Evolutionary conservation across 2,797 vertebrate species (phyloP).

Genomic region (Margarornis squamiger): DNA sequence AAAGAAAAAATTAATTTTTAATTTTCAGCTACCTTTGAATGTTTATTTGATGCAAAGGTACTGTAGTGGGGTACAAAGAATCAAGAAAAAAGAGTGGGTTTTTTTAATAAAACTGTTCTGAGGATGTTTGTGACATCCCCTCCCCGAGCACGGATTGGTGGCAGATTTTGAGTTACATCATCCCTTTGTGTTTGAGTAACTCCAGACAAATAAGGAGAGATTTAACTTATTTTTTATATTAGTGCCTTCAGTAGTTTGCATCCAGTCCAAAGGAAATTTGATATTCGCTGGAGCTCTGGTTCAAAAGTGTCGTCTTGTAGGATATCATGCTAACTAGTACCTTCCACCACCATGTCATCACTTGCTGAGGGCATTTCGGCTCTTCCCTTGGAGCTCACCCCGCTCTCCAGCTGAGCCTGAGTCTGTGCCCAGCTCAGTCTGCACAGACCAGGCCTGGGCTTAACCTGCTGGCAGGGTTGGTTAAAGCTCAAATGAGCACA

Average conservation of each 20-base stretch:
- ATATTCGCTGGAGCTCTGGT: not conserved
- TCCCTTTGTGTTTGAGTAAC: not conserved
- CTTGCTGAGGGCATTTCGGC: not conserved
- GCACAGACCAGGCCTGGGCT: not conserved
- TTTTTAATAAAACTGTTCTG: not conserved
- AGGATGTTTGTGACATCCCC: not conserved
- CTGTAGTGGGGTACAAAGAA: not conserved
- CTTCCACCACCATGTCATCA: fast-evolving
- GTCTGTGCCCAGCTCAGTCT: not conserved
- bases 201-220: not conserved
- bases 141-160: too few species aligned
- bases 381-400: not conserved
- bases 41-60: not conserved
- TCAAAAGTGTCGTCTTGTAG: not conserved
- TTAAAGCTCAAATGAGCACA: not conserved
- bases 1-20: not conserved
- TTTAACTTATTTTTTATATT: not conserved
- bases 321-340: not conserved
- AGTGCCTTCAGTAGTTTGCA: not conserved
- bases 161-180: fast-evolving
- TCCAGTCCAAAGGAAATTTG: not conserved
- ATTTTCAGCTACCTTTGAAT: not conserved
- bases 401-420: not conserved
- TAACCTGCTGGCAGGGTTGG: not conserved
- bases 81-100: fast-evolving